Evolutionary conservation across 2,797 vertebrate species (phyloP), one percentile per base, ranked within the genome.

Genomic region (Gallinago nigripennis): DNA sequence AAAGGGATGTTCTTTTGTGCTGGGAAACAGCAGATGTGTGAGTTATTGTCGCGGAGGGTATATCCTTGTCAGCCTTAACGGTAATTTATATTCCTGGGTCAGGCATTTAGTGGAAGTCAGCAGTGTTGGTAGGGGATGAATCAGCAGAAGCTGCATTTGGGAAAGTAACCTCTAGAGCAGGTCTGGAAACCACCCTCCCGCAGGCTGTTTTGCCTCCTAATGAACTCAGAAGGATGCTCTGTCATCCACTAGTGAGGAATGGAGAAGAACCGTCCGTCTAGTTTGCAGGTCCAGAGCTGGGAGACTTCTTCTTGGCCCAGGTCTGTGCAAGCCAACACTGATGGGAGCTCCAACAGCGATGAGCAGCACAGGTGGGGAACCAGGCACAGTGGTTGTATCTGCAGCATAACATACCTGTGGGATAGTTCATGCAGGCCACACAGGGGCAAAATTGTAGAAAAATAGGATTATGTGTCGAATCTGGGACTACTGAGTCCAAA

Each of bases 51-150:
- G 1, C 5, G 3, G 73, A 95, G 92, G 92, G 94, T 96, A 91
- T 92, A 93, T 97, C 84, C 88, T 95, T 96, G 93, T 96, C 96
- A 95, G 79, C 53, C 65, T 71, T 94, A 89, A 95, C 35, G 15
- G 63, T 91, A 96, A 97, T 96, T 94, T 95, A 94, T 91, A 68
- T 76, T 92, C 86, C 77, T 20, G 60, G 95, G 95, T 82, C 81
- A 92, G 93, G 82, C 33, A 2, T 91, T 95, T 92, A 48, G 37
- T 84, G 82, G 86, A 91, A 96, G 88, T 66, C 94, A 95, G 95
- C 88, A 92, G 63, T 79, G 90, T 80, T 9, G 5, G 72, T 25
- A 71, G 65, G 45, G 80, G 77, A 95, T 96, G 93, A 95, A 95
- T 96, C 96, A 96, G 94, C 95, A 94, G 84, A 93, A 94, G 57